A percentile compares a stretch with the other conserved stretches of the same genome.
These are phyloP conservation scores for Dolichomitus sp. DNA, from an alignment of 2,888 invertebrate genomes.

Conservation along the genomic window DNA sequence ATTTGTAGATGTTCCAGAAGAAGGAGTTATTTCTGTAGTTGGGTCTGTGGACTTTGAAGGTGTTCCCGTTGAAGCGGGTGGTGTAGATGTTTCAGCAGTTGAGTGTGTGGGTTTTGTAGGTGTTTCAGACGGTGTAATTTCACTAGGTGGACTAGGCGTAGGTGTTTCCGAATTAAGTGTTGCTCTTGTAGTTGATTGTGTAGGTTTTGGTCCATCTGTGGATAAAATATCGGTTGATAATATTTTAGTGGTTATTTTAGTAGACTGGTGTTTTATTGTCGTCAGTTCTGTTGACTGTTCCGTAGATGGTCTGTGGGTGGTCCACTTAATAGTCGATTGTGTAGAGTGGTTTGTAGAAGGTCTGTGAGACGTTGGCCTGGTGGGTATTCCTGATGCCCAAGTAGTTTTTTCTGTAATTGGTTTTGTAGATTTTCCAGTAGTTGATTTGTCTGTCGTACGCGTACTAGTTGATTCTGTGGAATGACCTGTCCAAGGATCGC, in stretches of 20 bases:
- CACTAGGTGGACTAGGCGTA: neutral
- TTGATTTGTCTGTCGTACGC: neutral
- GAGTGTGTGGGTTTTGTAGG: conserved; percentile 19
- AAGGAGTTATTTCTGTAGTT: neutral
- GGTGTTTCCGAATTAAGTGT: neutral
- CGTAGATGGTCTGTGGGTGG: neutral
- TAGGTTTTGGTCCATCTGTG: conserved; percentile 5
- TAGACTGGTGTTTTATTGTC: neutral
- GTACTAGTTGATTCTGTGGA: neutral
- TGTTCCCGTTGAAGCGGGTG: neutral
- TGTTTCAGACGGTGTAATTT: neutral
- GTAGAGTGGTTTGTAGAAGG: neutral
- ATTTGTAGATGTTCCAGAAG: neutral
- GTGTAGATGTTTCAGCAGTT: neutral
- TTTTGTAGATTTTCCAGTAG: neutral
- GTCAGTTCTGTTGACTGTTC: neutral
- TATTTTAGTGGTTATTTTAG: neutral
- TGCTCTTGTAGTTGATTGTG: neutral
- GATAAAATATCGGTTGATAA: conserved; percentile 15
- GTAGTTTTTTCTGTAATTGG: neutral
- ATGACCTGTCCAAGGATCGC: neutral
- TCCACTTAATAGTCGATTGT: neutral
- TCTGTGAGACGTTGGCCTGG: neutral
- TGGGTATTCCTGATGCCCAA: neutral
- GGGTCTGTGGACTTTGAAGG: neutral